Evolutionary conservation across 1,140 invertebrate species (phyloP).

Genomic region (Lethocerus indicus): DNA sequence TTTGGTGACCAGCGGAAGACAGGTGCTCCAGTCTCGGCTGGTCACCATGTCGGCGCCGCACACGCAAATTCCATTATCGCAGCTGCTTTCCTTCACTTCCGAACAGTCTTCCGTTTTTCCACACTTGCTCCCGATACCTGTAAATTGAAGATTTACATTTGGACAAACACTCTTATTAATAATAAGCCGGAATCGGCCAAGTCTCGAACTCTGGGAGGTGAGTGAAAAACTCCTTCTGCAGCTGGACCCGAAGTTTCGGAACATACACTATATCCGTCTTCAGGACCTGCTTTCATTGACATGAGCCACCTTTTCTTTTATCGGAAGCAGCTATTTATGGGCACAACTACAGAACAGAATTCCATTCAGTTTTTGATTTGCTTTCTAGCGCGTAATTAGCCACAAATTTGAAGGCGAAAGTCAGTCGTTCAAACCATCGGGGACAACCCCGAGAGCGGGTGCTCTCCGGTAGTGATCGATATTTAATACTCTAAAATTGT

Average conservation of each 20-base stretch:
- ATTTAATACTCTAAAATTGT: no score
- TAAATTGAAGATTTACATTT: no score
- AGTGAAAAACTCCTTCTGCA: not conserved
- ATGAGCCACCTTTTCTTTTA: not conserved
- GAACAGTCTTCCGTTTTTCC: not conserved
- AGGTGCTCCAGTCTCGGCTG: not conserved
- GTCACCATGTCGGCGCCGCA: not conserved
- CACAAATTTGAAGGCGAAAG: not conserved
- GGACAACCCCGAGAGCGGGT: no score
- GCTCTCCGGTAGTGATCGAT: no score
- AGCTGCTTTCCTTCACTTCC: not conserved
- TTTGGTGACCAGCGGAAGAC: not conserved
- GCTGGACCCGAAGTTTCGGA: not conserved
- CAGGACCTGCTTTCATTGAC: not conserved
- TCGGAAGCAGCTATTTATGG: not conserved
- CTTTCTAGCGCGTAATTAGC: not conserved
- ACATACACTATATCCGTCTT: not conserved
- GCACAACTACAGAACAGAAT: not conserved
- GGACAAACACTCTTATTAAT: no score
- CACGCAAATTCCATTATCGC: not conserved
- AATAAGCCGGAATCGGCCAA: not conserved
- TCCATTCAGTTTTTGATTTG: not conserved
- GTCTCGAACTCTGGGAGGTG: not conserved
- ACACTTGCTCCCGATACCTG: slow-evolving; percentile 6
- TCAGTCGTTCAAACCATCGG: no score